Evolutionary conservation across 1,140 invertebrate species (phyloP).

Genomic region (Euura saliciscinereae): DNA sequence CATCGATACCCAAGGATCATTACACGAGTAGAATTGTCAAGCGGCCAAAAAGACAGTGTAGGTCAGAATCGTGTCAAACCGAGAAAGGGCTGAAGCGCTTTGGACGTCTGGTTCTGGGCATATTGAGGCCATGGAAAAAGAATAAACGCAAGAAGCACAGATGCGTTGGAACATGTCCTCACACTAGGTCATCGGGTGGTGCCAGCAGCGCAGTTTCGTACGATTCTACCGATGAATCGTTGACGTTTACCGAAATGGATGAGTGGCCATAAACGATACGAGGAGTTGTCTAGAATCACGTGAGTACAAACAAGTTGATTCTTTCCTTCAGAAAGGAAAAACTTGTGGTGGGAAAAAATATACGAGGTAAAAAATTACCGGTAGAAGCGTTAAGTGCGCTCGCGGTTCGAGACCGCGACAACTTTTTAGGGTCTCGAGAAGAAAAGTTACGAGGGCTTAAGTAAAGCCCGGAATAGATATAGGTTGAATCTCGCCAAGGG

Average conservation of each 20-base stretch:
- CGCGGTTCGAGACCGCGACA: neutral
- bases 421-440: neutral
- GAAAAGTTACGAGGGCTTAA: neutral
- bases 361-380: neutral
- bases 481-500: neutral
- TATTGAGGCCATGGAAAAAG: neutral
- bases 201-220: neutral
- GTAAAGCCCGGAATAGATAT: neutral
- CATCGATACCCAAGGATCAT: too few relatives aligned
- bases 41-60: neutral
- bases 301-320: too few relatives aligned
- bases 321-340: too few relatives aligned
- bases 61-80: neutral
- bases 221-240: neutral
- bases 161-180: neutral
- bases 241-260: neutral
- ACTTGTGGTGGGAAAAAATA: neutral
- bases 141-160: neutral
- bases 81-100: neutral
- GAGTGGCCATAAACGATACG: neutral
- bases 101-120: neutral
- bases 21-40: too few relatives aligned
- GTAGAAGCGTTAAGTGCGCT: slow-evolving; percentile 3
- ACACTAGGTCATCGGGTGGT: neutral
- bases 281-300: neutral